A percentile compares a stretch with the other conserved stretches of the same genome.
These are phyloP conservation scores for Protobothrops mucrosquamatus DNA, from an alignment of 2,113 vertebrate species.

Conservation along the genomic window DNA sequence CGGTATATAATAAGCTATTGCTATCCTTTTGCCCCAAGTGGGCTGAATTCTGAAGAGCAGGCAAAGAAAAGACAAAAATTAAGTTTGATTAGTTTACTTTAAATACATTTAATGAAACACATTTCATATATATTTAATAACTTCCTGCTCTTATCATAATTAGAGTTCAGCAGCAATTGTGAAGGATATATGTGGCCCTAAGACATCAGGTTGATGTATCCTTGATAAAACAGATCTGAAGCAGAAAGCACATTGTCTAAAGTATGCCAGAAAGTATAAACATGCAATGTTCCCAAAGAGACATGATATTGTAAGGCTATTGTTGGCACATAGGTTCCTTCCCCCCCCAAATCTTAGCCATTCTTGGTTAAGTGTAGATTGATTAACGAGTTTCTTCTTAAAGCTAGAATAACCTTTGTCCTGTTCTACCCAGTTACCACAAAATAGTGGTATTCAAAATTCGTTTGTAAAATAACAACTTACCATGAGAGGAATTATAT, in stretches of 20 bases:
- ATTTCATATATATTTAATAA: not conserved
- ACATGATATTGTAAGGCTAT: not conserved
- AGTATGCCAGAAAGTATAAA: not conserved
- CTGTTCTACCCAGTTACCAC: not conserved
- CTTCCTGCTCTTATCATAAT: not conserved
- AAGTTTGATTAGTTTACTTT: not conserved
- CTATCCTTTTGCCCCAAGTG: not conserved
- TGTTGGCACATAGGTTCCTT: not conserved
- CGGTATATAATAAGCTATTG: not conserved
- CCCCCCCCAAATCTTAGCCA: not conserved
- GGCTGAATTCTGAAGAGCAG: not conserved
- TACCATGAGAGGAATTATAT: constrained; percentile 84
- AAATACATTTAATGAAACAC: not conserved
- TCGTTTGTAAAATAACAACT: constrained; percentile 28
- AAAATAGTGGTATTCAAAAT: not conserved
- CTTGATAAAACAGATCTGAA: not conserved
- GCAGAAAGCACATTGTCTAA: not conserved
- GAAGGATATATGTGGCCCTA: not conserved
- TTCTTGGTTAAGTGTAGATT: not conserved
- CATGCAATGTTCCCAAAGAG: not conserved
- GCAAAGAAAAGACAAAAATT: not conserved
- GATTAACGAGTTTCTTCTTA: not conserved
- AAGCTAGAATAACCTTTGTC: too few relatives aligned
- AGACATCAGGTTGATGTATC: not conserved
- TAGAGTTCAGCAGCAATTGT: not conserved